These are phyloP conservation scores for Escarpia spicata DNA, from an alignment of 2,888 invertebrate genomes.

Conservation along the genomic window DNA sequence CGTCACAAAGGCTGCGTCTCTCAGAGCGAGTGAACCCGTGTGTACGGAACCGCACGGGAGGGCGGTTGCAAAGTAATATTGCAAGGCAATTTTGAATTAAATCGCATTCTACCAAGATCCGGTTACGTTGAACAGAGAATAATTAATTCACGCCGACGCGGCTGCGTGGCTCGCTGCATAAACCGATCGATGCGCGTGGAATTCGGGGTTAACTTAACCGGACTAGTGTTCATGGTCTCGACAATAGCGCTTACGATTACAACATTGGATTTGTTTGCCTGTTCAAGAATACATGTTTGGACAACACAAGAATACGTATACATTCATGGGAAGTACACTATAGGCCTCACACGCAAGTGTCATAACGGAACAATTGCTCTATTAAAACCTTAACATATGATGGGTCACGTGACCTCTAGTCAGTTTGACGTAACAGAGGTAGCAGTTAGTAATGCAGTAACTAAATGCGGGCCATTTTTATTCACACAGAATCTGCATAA, in stretches of 20 bases:
- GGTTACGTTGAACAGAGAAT: constrained; percentile 4
- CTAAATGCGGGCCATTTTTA: too few relatives aligned
- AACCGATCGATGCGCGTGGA: not conserved
- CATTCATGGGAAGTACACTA: not conserved
- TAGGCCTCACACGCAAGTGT: not conserved
- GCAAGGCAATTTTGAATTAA: not conserved
- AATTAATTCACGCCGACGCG: not conserved
- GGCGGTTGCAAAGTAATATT: not conserved
- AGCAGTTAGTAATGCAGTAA: too few relatives aligned
- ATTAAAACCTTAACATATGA: not conserved
- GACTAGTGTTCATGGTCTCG: not conserved
- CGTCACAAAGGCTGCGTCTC: not conserved
- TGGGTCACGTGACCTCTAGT: not conserved
- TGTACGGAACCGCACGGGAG: not conserved
- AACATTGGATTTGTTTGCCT: not conserved
- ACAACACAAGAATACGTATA: not conserved
- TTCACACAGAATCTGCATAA: too few relatives aligned
- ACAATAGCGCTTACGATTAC: not conserved
- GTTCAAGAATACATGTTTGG: not conserved
- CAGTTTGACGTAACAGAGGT: too few relatives aligned
- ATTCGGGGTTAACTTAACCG: not conserved
- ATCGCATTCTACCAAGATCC: not conserved
- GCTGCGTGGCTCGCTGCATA: not conserved
- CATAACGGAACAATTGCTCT: not conserved
- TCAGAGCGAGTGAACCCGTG: not conserved